These are phyloP conservation scores for Bemisia tabaci DNA, from an alignment of 1,140 invertebrate species.

Conservation along the genomic window DNA sequence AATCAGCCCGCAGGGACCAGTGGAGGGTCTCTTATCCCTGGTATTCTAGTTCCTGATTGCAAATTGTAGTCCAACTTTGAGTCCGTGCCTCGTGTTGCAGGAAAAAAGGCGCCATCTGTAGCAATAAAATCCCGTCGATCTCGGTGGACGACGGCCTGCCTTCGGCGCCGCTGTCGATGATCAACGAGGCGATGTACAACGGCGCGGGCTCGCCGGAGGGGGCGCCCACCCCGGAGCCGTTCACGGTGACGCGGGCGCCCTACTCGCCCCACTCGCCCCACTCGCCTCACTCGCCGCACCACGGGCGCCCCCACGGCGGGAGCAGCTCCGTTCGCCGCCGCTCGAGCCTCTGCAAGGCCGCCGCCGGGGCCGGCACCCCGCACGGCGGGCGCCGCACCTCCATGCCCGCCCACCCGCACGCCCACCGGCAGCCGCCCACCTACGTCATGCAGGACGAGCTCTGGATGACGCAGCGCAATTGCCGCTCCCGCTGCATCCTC, in stretches of 20 bases:
- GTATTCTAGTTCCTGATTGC: too few relatives aligned
- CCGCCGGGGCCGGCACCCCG: conserved; percentile 12
- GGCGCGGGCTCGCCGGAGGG: too few relatives aligned
- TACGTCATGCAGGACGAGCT: conserved; percentile 26
- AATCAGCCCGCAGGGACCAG: too few relatives aligned
- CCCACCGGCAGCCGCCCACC: conserved; percentile 16
- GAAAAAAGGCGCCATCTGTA: conserved; percentile 22
- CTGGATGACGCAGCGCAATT: conserved; percentile 25
- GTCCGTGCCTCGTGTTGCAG: conserved; percentile 14
- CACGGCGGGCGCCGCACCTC: conserved; percentile 24
- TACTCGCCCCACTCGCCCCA: too few relatives aligned
- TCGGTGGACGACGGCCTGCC: conserved; percentile 13
- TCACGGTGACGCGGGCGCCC: too few relatives aligned
- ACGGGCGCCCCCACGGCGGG: not conserved
- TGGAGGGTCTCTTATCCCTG: too few relatives aligned
- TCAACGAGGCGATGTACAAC: not conserved
- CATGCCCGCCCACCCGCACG: conserved; percentile 14
- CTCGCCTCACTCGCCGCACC: too few relatives aligned
- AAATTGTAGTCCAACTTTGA: too few relatives aligned
- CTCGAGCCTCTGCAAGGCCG: conserved; percentile 8
- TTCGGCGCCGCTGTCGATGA: not conserved
- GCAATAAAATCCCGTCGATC: conserved; percentile 14
- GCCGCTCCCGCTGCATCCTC: conserved; percentile 28
- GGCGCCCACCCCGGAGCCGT: too few relatives aligned
- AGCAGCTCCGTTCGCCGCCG: conserved; percentile 7